Evolutionary conservation across 2,113 vertebrate species (phyloP), one percentile per base, ranked within the genome.

Genomic region (Gallinago jamesoni): DNA sequence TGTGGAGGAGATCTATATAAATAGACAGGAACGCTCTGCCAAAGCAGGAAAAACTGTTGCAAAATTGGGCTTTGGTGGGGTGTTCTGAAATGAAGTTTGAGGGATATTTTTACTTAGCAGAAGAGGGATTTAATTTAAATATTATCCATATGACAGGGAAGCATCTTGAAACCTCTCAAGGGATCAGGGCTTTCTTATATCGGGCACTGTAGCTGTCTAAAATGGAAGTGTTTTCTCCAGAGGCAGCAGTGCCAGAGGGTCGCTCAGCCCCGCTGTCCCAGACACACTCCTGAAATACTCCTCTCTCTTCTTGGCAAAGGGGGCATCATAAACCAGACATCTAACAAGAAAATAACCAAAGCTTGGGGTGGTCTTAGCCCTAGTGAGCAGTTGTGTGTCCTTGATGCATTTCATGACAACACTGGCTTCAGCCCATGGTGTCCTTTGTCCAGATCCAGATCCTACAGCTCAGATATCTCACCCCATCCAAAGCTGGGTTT

Each of bases 1-100:
- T 93, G 78, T 93, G 89, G 89, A 94, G 23, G 31, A 89, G 93
- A 73, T 27, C 68, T 50, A 33, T 90, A 92, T 96, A 96, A 95
- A 93, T 93, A 95, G 87, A 64, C 39, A 72, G 55, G 17, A 72
- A 27, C 11, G 47, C 76, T 89, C 57, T 68, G 57, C 57, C 72
- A 41, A 52, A 33, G 67, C 31, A 89, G 43, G 53, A 48, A 63
- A 69, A 56, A 68, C 9, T 48, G 45, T n/a, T 76, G 48, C 28
- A 73, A 62, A 86, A 87, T n/a, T 28, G 70, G 69, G 48, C 85
- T 68, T 66, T 50, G 24, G 60, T 56, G 74, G 15, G 55, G 19
- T 45, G 52, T 20, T 67, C 28, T 45, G 69, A 64, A 72, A 68
- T 72, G 30, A 80, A 62, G 21, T 70, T 63, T 73, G 85, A 72